phyloP scores from a whole-genome alignment of 2,888 invertebrate species.

The Dusona sp. region DNA sequence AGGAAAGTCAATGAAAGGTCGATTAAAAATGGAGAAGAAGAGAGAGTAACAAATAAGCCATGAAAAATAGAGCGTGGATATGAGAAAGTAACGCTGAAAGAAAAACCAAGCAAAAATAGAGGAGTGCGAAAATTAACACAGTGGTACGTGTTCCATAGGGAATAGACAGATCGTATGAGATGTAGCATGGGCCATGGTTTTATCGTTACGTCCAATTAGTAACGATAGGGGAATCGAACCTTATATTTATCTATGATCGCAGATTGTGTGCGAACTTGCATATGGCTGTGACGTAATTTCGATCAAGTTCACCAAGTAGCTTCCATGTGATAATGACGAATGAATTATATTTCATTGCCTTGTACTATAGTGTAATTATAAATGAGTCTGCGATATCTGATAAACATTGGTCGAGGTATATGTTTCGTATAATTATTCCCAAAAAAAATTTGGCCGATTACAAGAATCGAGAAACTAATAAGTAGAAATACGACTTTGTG shows the following conservation, averaged over 20 bases:
- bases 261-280: slow-evolving; percentile 35
- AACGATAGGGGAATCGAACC: slow-evolving; percentile 68
- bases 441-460: background rate
- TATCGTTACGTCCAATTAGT: slow-evolving; percentile 74
- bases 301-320: slow-evolving; percentile 3
- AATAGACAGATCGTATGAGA: slow-evolving; percentile 3
- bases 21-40: background rate
- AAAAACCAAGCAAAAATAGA: background rate
- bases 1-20: slow-evolving; percentile 16
- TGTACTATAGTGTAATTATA: no score
- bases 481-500: background rate
- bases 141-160: background rate
- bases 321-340: no score
- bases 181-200: slow-evolving; percentile 40
- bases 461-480: background rate
- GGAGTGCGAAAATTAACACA: background rate
- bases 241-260: slow-evolving; percentile 56
- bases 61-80: background rate
- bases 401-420: background rate
- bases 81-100: background rate
- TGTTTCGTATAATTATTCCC: background rate
- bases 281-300: slow-evolving; percentile 36
- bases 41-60: background rate
- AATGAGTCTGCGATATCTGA: no score
- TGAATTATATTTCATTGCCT: background rate